These are phyloP conservation scores for Drosophila falleni DNA, from an alignment of 2,888 invertebrate genomes.

Conservation along the genomic window DNA sequence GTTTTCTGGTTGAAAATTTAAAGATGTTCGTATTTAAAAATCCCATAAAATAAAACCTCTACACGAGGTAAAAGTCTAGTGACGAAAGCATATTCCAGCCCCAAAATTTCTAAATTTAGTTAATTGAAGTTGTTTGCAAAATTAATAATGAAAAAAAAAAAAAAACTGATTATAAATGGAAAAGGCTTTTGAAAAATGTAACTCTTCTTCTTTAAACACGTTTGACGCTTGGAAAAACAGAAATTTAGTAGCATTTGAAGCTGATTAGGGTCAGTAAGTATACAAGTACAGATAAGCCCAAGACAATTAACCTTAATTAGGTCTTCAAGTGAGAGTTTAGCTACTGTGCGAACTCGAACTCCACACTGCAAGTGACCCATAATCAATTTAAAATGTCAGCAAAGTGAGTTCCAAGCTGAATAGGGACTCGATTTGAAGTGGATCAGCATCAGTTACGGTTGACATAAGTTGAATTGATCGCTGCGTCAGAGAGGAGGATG, in stretches of 20 bases:
- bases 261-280: not conserved
- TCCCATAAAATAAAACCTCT: too few relatives aligned
- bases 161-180: not conserved
- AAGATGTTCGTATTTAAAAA: too few relatives aligned
- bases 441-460: conserved; percentile 32
- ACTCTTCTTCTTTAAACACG: not conserved
- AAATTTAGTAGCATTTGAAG: not conserved
- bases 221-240: too few relatives aligned
- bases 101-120: too few relatives aligned
- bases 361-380: conserved; percentile 32
- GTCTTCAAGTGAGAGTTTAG: not conserved
- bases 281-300: conserved; percentile 5
- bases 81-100: too few relatives aligned
- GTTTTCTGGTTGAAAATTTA: not conserved
- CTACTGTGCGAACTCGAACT: conserved; percentile 2
- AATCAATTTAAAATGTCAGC: conserved; percentile 62
- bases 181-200: not conserved
- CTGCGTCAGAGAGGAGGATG: conserved; percentile 12
- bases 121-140: not conserved
- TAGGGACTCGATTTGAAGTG: conserved; percentile 4
- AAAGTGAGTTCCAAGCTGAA: not conserved
- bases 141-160: not conserved
- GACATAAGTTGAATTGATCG: conserved; percentile 78
- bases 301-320: conserved; percentile 7
- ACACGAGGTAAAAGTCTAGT: too few relatives aligned